Base-by-base conservation (phyloP, 2,888 invertebrate species). In the Andrena haemorrhoa region DNA sequence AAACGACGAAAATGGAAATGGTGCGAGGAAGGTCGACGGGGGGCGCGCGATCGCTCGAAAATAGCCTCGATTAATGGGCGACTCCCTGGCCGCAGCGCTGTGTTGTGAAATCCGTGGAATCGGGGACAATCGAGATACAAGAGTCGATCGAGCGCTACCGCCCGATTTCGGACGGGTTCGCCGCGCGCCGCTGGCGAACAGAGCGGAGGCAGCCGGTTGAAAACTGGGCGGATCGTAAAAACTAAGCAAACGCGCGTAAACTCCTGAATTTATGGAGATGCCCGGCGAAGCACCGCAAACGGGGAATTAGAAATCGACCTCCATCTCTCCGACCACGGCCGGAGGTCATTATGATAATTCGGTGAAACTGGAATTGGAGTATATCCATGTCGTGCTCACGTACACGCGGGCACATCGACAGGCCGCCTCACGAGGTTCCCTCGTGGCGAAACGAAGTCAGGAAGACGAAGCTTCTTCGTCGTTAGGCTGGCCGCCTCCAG, bases 291-390 rank as follows among this genome's bases (percentile, higher is more conserved):
- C 87, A 75, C 85, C 89, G 83, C 86, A 84, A 82, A 82, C 84
- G 83, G 87, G 85, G 90, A 90, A 91, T 91, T 91, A 91, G 91
- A 91, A 91, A 91, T 91, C 91, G 89, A 90, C 90, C 91, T 91
- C 90, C 86, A 90, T 91, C 89, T 87, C 81, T 64, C 85, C 23
- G 74, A 73, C 77, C 73, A 47, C 79, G 75, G 63, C 56, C 70
- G 78, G 80, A 75, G 86, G 85, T 88, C 87, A 83, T 90, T 90
- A 90, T 90, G 88, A 89, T 89, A 91, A 90, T 91, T 90, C 88
- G 83, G 81, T 86, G 86, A 90, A 87, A 89, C 88, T 90, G 84
- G 88, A 91, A 90, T 91, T 90, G 84, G 91, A 91, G 88, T 90
- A 90, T 89, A 56, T 75, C 70, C 71, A 35, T 79, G 73, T 60